Evolutionary conservation across 2,888 invertebrate species (phyloP), one percentile per base, ranked within the genome.

Genomic region (Diploptera punctata): DNA sequence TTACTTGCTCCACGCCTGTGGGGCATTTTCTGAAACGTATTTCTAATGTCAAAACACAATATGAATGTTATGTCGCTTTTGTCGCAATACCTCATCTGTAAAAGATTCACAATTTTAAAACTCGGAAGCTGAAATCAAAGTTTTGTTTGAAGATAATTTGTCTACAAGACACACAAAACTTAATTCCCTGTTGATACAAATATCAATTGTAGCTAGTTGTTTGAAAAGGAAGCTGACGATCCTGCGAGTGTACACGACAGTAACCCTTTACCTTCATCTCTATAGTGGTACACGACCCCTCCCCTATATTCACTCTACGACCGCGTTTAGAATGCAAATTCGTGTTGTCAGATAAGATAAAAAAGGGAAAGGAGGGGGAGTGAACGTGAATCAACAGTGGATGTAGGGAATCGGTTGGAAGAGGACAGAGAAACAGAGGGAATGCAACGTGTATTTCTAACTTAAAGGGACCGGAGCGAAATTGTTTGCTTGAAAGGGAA

Each of bases 281-380:
- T 52, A 24, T 24, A 52, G 52, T 13, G 10, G 21, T 52, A 21
- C 24, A 19, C 49, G 18, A 24, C 54, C 52, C 68, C 57, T 38
- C 29, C 52, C 44, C 69, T 44, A 47, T 29, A 47, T 65, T 65
- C 65, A 44, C 65, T 65, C 65, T 65, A 29, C 69, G 69, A 67
- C 73, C 71, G 60, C 67, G 70, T 73, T 73, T 73, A 57, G 70
- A 70, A 73, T 73, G 73, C 73, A 73, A 73, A 73, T 73, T 73
- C 73, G 67, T 73, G 73, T 73, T 73, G 73, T 69, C 73, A 73
- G 73, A 73, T 70, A 60, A 73, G 73, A 70, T 73, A 73, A 73
- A 57, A 61, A 67, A 60, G 18, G 65, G 60, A 33, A 68, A 67
- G 10, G 70, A 54, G 21, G 29, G 65, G 62, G 24, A 62, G 13